phyloP scores from a whole-genome alignment of 2,888 invertebrate genomes.

The Eucriotettix oculatus region DNA sequence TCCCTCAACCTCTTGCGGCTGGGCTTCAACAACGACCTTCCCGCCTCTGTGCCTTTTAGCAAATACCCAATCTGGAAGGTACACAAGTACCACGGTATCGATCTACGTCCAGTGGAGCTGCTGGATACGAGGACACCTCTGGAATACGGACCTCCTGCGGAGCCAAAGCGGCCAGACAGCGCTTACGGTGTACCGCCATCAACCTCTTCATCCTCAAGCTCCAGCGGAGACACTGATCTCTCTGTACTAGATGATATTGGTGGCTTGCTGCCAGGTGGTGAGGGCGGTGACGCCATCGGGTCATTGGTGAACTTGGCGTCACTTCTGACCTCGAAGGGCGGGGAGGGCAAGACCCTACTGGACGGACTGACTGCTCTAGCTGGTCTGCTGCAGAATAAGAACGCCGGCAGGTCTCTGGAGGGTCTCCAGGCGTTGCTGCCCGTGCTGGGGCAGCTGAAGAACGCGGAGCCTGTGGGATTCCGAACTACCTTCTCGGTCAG shows the following conservation, averaged over 20 bases:
- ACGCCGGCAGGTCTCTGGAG: neutral
- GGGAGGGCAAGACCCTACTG: neutral
- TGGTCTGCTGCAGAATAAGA: neutral
- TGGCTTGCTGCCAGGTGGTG: neutral
- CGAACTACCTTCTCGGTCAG: neutral
- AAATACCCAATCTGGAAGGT: conserved; percentile 15
- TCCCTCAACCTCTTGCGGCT: conserved; percentile 1
- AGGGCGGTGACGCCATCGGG: neutral
- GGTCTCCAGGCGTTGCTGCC: neutral
- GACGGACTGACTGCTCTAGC: neutral
- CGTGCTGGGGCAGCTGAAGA: neutral
- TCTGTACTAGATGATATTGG: neutral
- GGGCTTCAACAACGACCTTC: conserved; percentile 5
- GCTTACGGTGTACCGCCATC: too few relatives aligned
- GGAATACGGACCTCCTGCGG: neutral
- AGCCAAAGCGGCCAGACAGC: neutral
- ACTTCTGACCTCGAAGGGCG: neutral
- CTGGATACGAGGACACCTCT: neutral
- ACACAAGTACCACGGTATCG: conserved; percentile 15
- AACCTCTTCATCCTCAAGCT: neutral
- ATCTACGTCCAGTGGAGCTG: conserved; percentile 11
- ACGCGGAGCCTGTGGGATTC: neutral
- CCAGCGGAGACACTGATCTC: neutral
- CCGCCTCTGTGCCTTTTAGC: neutral
- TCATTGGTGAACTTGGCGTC: too few relatives aligned